Evolutionary conservation across 2,113 vertebrate genomes (phyloP).

Genomic region (Polypterus bichir): DNA sequence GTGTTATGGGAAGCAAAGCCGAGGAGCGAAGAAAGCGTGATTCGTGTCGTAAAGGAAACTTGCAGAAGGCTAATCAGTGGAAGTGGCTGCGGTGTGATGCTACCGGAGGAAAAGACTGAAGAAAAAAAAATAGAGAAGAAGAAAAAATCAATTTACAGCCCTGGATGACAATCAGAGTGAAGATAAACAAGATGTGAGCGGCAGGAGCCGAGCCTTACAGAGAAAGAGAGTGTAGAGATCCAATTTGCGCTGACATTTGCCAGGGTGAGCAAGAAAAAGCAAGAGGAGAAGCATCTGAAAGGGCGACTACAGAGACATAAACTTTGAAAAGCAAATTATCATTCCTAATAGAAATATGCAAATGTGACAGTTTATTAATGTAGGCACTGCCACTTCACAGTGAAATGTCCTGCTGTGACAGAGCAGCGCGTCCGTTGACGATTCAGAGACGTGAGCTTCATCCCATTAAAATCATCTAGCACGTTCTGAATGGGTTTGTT

Average conservation of each 20-base stretch:
- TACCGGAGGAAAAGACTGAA: too few species aligned
- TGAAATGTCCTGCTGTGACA: too few species aligned
- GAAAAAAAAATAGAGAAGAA: background rate
- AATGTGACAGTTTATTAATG: background rate
- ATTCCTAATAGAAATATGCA: background rate
- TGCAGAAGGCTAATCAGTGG: too few species aligned
- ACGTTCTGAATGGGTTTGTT: too few species aligned
- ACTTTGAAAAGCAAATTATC: background rate
- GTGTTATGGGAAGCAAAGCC: too few species aligned
- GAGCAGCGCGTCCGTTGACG: too few species aligned
- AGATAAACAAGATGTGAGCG: background rate
- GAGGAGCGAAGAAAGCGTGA: too few species aligned
- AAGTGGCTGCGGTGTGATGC: too few species aligned
- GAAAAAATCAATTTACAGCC: slow-evolving; percentile 1
- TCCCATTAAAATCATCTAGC: too few species aligned
- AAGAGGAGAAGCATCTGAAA: background rate
- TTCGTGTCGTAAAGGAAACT: too few species aligned
- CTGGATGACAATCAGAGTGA: background rate
- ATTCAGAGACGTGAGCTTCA: too few species aligned
- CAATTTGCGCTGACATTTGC: background rate
- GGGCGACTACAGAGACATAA: background rate
- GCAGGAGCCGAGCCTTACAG: background rate
- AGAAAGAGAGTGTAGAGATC: background rate
- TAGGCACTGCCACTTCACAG: too few species aligned
- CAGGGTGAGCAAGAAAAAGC: background rate